Base-by-base conservation (phyloP, 2,888 invertebrate species). In the Heteromyza rotundicornis region DNA sequence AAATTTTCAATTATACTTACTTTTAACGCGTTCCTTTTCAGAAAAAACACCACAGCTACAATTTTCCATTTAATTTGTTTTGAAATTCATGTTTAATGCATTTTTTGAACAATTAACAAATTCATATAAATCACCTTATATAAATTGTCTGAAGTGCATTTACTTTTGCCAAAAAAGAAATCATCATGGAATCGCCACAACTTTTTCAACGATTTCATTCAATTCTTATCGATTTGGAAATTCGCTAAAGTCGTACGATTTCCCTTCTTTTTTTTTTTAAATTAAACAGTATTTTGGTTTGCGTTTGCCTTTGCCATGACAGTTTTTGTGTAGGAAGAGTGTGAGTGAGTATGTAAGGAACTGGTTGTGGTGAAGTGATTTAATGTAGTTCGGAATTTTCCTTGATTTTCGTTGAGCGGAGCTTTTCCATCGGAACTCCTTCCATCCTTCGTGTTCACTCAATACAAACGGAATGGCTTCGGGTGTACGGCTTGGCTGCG, bases 381-480 rank as follows among this genome's bases (percentile, higher is more conserved):
- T 27, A 10, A 27, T 27, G 5, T 27, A 27, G n/a, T n/a, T n/a
- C n/a, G n/a, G 10, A 27, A 27, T 27, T 27, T 27, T 27, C 10
- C 27, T 27, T 27, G 10, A 27, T 27, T 27, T 27, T n/a, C n/a
- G n/a, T n/a, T 27, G 27, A 5, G 27, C 27, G 5, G 5, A 27
- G 10, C 27, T 27, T 7, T n/a, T n/a, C n/a, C n/a, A n/a, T n/a
- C n/a, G n/a, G n/a, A n/a, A n/a, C n/a, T n/a, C n/a, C n/a, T n/a
- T 40, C 40, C 40, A n/a, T 40, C 14, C 32, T 5, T 5, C 32
- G 12, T 8, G n/a, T 27, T 32, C 27, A 20, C 36, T 78, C 75
- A 83, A 68, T 81, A 83, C 59, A 80, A 72, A 66, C 82, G 79
- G 71, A 83, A 83, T 17, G 83, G 83, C 68, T 79, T 81, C 32